phyloP scores from a whole-genome alignment of 2,888 invertebrate species.

The Gymnocheta viridis region DNA sequence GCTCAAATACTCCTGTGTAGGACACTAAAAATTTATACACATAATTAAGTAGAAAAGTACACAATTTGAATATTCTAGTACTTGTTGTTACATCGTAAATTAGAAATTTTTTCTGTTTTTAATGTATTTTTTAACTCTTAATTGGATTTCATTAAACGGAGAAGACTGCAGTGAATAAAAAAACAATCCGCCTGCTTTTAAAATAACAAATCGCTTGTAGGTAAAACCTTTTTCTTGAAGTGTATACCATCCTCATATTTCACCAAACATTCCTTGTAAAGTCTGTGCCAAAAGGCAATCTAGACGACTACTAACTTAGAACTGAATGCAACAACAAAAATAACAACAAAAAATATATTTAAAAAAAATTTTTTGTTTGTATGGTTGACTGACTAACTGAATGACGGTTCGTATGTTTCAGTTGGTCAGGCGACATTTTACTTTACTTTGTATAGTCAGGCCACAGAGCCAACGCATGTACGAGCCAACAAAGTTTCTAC shows the following conservation, averaged over 20 bases:
- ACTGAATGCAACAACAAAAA: slow-evolving; percentile 2
- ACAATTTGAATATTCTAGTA: too few species aligned
- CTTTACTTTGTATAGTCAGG: background rate
- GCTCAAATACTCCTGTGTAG: too few species aligned
- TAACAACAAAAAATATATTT: too few species aligned
- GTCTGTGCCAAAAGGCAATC: slow-evolving; percentile 8
- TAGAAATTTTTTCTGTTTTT: too few species aligned
- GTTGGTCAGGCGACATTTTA: slow-evolving; percentile 62
- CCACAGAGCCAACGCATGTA: background rate
- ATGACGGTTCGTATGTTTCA: slow-evolving; percentile 25
- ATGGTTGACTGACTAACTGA: slow-evolving; percentile 39
- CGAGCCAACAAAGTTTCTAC: slow-evolving; percentile 41
- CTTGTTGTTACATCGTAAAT: too few species aligned
- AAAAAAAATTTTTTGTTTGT: slow-evolving; percentile 53
- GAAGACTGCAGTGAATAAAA: too few species aligned
- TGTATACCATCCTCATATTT: slow-evolving; percentile 12
- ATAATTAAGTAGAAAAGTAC: too few species aligned
- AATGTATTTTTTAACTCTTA: too few species aligned
- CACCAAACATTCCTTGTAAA: slow-evolving; percentile 7
- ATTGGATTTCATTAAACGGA: too few species aligned
- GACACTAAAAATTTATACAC: too few species aligned
- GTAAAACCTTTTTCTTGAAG: background rate
- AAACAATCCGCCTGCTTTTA: too few species aligned
- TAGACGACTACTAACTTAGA: background rate
- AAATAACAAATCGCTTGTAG: too few species aligned